Evolutionary conservation across 2,113 vertebrate species (phyloP), one percentile per base, ranked within the genome.

Genomic region (Pao palembangensis): DNA sequence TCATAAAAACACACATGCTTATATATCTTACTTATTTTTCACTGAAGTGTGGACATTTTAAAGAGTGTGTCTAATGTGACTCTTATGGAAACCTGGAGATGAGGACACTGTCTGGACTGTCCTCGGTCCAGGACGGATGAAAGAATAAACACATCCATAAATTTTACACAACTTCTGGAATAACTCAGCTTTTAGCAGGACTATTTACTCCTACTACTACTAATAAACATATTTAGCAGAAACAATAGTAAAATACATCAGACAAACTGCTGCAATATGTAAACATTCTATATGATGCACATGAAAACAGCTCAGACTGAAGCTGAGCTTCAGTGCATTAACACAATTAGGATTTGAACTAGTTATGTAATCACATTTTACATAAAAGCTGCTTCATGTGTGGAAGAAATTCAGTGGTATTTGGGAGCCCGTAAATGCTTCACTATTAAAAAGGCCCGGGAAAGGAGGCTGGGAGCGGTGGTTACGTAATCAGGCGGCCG

Each of bases 361-460:
- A 8, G 44, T 73, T 76, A 65, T 52, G 60, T 64, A 72, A 74
- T 58, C 58, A n/a, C 8, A 34, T 15, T 25, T 53, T 19, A 46
- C 38, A 61, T 54, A 58, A 56, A 61, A 61, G 51, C 58, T 58
- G 50, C 67, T 69, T 55, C 34, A 34, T 56, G 61, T 48, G 42
- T 73, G 31, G 51, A 43, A 43, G 51, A 38, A 44, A 58, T 54
- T 74, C 58, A 17, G 51, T 41, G 25, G 48, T 58, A 55, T 70
- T 51, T 70, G 71, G 55, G 67, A 58, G 64, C 14, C 48, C 57
- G 44, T 49, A 51, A 64, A 53, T 14, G 23, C 46, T 61, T 60
- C 20, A 56, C 23, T 31, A n/a, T 54, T 44, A 49, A 63, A 44
- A 63, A 46, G 5, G 6, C 11, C 11, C 19, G 1, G 10, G 12